phyloP scores from a whole-genome alignment of 2,888 invertebrate genomes.

The Hemithea aestivaria region DNA sequence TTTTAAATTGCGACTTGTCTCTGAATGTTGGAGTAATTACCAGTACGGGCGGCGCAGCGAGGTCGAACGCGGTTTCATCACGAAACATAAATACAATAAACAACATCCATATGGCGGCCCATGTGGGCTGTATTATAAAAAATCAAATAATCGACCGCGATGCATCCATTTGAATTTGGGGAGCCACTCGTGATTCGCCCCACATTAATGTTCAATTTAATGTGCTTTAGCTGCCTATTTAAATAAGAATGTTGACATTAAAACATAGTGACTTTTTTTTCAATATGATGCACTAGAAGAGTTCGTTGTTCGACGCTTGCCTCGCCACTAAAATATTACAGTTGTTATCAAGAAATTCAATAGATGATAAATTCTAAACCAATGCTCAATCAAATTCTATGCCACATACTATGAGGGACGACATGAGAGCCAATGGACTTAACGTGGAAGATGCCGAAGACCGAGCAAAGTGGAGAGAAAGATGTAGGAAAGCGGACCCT shows the following conservation, averaged over 20 bases:
- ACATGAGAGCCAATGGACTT: no score
- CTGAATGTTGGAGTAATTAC: conserved; percentile 64
- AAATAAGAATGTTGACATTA: conserved; percentile 12
- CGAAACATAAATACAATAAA: conserved; percentile 42
- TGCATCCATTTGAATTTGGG: conserved; percentile 22
- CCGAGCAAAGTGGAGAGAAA: no score
- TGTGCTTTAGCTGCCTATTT: conserved; percentile 16
- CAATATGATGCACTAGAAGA: no score
- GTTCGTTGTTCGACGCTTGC: no score
- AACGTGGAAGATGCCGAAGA: no score
- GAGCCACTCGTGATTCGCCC: conserved; percentile 8
- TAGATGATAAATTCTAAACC: no score
- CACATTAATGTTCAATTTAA: conserved; percentile 13
- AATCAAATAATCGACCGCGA: conserved; percentile 19
- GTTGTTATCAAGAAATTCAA: no score
- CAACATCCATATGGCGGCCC: conserved; percentile 41
- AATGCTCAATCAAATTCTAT: no score
- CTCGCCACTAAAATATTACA: no score
- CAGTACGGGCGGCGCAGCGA: conserved; percentile 56
- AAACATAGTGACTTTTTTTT: no score
- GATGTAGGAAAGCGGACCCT: no score
- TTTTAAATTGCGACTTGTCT: conserved; percentile 66
- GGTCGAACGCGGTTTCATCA: conserved; percentile 67
- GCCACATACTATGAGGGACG: no score
- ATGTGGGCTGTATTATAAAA: conserved; percentile 17